Base-by-base conservation (phyloP, 2,888 invertebrate species). In the Coelopa pilipes region DNA sequence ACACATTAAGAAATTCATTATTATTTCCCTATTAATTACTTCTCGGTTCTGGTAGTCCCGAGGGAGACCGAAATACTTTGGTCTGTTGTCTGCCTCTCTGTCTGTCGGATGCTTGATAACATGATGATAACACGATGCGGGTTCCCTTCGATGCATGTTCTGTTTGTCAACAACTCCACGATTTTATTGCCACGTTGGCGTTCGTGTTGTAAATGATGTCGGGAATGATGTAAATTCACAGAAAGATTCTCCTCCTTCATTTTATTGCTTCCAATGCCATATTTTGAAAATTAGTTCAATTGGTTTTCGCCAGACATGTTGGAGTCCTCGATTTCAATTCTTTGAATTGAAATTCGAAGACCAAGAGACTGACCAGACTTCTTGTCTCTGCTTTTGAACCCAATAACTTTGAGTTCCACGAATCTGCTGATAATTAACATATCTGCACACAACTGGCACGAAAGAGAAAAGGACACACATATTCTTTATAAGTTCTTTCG, bases 261-360 rank as follows among this genome's bases (percentile, higher is more conserved):
- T 34, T 34, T 34, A 34, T 34, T 34, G 34, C 7, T 34, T 15
- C 67, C 57, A 60, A 71, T 72, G 59, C 72, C 74, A 73, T 70
- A 55, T 66, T 70, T 34, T 62, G 1, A 15, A 5, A 34, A 10
- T n/a, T 15, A 13, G 45, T n/a, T 1, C 4, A 3, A 19, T 11
- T 50, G 5, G 19, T 50, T 13, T 50, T 67, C 50, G 24, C 50
- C 13, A 49, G 66, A 67, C 49, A 13, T 50, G 34, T 7, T 34
- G 34, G 34, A 34, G 34, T 34, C 34, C 7, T 34, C 34, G 34
- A 34, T 34, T 34, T 34, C 34, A 7, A 4, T 46, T 46, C 11
- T 47, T 24, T n/a, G 11, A 9, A 59, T n/a, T 46, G 45, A 21
- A 57, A 45, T 59, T 1, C 19, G 57, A 69, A 46, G 11, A 24